These are phyloP conservation scores for Caenorhabditis remanei DNA, from an alignment of 1,140 invertebrate genomes.

Conservation along the genomic window DNA sequence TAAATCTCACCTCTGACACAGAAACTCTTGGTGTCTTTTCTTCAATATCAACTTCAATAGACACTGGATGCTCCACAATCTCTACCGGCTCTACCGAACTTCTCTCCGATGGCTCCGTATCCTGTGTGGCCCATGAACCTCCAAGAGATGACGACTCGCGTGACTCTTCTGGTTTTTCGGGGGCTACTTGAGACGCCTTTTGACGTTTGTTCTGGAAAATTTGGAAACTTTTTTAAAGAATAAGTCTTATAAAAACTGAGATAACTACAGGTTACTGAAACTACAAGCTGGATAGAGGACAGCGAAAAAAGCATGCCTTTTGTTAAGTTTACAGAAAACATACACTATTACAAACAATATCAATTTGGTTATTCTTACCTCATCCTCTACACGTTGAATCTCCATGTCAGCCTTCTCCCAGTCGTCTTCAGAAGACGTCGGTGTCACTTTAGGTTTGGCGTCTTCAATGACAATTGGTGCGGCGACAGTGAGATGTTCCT, in stretches of 20 bases:
- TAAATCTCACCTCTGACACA: constrained; percentile 17
- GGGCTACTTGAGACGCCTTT: not conserved
- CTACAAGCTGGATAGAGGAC: constrained; percentile 43
- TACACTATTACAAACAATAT: constrained; percentile 10
- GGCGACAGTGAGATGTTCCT: not conserved
- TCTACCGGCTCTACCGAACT: constrained; percentile 23
- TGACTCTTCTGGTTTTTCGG: constrained; percentile 2
- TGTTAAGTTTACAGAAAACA: not conserved
- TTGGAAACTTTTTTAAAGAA: not conserved
- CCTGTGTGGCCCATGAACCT: constrained; percentile 20
- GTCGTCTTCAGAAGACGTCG: constrained; percentile 39
- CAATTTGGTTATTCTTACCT: constrained; percentile 4
- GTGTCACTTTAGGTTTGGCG: constrained; percentile 13
- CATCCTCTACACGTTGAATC: constrained; percentile 29
- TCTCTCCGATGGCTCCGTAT: constrained; percentile 5
- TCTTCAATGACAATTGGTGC: not conserved
- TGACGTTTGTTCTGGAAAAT: constrained; percentile 29
- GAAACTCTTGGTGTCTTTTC: constrained; percentile 32
- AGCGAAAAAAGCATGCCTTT: constrained; percentile 44
- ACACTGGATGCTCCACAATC: constrained; percentile 36
- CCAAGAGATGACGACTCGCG: constrained; percentile 7
- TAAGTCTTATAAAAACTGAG: not conserved
- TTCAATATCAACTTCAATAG: not conserved
- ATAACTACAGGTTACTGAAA: not conserved
- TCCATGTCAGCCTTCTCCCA: constrained; percentile 45